Conservation (phyloP, 2,888 invertebrate genomes). For the Caenorhabditis sulstoni region DNA sequence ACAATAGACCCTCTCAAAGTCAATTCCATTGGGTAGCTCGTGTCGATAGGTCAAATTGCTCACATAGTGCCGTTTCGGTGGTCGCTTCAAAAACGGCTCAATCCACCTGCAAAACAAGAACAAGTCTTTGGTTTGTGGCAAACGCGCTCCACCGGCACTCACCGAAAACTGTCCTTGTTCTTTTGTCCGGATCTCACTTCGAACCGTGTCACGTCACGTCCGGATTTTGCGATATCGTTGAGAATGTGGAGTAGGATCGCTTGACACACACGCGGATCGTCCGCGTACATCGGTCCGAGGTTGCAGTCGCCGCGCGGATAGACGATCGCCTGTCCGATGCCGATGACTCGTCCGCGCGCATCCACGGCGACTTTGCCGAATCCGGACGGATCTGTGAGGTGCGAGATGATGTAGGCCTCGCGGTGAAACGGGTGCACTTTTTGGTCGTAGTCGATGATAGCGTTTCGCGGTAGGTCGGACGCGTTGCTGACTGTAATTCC, state of each 20-base stretch:
- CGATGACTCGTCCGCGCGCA: conserved; percentile 34
- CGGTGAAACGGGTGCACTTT: conserved; percentile 32
- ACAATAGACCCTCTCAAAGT: too few relatives aligned
- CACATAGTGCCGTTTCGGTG: too few relatives aligned
- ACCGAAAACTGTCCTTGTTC: too few relatives aligned
- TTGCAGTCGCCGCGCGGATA: conserved; percentile 51
- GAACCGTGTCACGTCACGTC: background rate
- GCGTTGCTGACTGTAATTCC: conserved; percentile 30
- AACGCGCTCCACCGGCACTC: too few relatives aligned
- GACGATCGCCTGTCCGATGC: conserved; percentile 33
- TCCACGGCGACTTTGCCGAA: conserved; percentile 44
- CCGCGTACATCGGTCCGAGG: conserved; percentile 41
- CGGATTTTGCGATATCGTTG: conserved; percentile 29
- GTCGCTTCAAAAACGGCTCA: conserved; percentile 38
- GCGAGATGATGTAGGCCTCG: conserved; percentile 17
- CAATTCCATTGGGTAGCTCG: too few relatives aligned
- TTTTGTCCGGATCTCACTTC: conserved; percentile 9
- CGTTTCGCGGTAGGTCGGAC: conserved; percentile 26
- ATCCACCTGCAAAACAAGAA: conserved; percentile 19
- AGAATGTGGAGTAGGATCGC: conserved; percentile 50
- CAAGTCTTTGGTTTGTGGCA: too few relatives aligned
- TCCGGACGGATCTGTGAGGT: conserved; percentile 28
- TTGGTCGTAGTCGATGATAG: conserved; percentile 39
- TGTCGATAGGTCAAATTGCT: too few relatives aligned
- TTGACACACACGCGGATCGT: conserved; percentile 19